Base-by-base conservation (phyloP, 2,113 vertebrate species). In the Pogona vitticeps region DNA sequence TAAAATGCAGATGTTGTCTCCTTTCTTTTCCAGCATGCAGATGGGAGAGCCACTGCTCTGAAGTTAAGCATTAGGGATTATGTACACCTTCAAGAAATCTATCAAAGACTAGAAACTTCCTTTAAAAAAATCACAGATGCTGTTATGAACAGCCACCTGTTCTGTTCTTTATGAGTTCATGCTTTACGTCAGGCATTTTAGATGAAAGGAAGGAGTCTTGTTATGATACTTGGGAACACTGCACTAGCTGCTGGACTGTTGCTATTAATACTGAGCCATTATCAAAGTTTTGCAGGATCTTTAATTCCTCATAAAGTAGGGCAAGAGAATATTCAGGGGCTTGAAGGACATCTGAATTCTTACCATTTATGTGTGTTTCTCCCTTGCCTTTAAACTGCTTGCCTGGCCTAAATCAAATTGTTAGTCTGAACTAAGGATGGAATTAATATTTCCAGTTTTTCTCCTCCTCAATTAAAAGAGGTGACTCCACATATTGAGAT, bases 141-240 rank as follows among this genome's bases (percentile, higher is more conserved):
- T 65, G 42, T 40, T 81, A 21, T 81, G 85, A 73, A 40, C 38
- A 42, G 8, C 63, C 42, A 89, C 7, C 33, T 90, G 18, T 80
- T 59, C 61, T 83, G 6, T 68, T 56, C 72, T 86, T 78, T 88
- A 46, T 80, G 40, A 23, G 18, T 46, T 67, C 67, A 0, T 71
- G 21, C 56, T 86, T 59, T 17, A 82, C 28, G 33, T 31, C 23
- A 1, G 63, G 6, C 1, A 65, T 17, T 85, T 87, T 36, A 80
- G 15, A 81, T 88, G 9, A 0, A 52, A 46, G 46, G 83, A 80
- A 31, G 18, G 0, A 1, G 6, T 77, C 61, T 65, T 65, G 3
- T 81, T 15, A 80, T 13, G 7, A 42, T 1, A 12, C 14, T 78
- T 26, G 61, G 65, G 83, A 87, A 23, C 13, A 6, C 1, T 68